Evolutionary conservation across 1,140 invertebrate species (phyloP).

Genomic region (Rhagoletis zephyria): DNA sequence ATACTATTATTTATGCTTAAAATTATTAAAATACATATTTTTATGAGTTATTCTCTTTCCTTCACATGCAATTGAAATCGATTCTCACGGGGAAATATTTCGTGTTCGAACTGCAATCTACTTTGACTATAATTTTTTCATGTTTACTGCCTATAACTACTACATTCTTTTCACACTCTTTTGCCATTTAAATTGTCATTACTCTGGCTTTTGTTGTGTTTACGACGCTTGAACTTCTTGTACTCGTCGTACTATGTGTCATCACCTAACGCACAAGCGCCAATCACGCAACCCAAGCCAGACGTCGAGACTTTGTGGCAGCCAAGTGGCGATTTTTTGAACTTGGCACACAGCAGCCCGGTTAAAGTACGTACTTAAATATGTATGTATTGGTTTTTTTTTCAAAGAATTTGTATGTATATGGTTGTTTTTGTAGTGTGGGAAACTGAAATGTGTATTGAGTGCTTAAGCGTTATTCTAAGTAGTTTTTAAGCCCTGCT

Average conservation of each 20-base stretch:
- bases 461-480: not conserved
- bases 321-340: slow-evolving; percentile 55
- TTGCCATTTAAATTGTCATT: slow-evolving; percentile 28
- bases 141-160: not conserved
- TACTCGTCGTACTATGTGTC: slow-evolving; percentile 28
- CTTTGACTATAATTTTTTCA: not conserved
- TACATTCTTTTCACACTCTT: not conserved
- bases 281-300: slow-evolving; percentile 52
- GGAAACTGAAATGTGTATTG: not conserved
- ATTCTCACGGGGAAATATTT: no score
- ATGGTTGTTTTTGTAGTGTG: not conserved
- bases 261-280: not conserved
- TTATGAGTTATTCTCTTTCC: no score
- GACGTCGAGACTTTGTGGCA: slow-evolving; percentile 58
- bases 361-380: not conserved
- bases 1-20: no score
- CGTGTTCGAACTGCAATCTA: not conserved
- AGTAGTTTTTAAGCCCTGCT: no score
- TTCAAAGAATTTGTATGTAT: no score
- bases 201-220: slow-evolving; percentile 11
- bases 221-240: not conserved
- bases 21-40: no score
- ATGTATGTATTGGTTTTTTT: not conserved
- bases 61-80: no score
- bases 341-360: slow-evolving; percentile 18